These are phyloP conservation scores for Oreocharis arfaki DNA, from an alignment of 2,113 vertebrate genomes.

Conservation along the genomic window DNA sequence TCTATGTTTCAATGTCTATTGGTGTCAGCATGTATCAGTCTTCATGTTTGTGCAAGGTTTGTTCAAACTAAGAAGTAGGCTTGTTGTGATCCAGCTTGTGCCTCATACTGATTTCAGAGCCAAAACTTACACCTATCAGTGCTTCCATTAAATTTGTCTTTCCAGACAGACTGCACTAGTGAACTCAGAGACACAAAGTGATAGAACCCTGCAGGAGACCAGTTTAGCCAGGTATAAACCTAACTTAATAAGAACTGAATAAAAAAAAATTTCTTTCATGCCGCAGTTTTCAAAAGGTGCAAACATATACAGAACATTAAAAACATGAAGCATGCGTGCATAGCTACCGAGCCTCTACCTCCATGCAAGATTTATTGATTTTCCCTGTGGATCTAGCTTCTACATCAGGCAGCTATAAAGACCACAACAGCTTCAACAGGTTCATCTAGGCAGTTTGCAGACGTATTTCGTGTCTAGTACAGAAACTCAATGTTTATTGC, in stretches of 20 bases:
- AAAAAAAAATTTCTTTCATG: neutral
- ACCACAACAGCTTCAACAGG: neutral
- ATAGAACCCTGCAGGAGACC: neutral
- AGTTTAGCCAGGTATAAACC: neutral
- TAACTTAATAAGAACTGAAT: neutral
- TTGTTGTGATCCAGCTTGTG: neutral
- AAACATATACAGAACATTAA: neutral
- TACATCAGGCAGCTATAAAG: neutral
- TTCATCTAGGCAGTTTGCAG: neutral
- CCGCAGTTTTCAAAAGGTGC: neutral
- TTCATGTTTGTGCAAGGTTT: neutral
- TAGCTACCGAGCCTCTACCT: neutral
- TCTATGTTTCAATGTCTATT: neutral
- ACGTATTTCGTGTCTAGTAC: neutral
- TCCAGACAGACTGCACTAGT: neutral
- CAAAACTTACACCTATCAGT: neutral
- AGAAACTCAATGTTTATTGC: neutral
- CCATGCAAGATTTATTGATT: neutral
- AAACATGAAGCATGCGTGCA: rapidly evolving
- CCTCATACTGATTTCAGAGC: neutral
- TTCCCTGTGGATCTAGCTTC: neutral
- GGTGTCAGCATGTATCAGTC: neutral
- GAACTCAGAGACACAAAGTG: neutral
- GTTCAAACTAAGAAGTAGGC: neutral
- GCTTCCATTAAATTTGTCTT: neutral